Base-by-base conservation (phyloP, 2,113 vertebrate species). In the Pollachius pollachius region DNA sequence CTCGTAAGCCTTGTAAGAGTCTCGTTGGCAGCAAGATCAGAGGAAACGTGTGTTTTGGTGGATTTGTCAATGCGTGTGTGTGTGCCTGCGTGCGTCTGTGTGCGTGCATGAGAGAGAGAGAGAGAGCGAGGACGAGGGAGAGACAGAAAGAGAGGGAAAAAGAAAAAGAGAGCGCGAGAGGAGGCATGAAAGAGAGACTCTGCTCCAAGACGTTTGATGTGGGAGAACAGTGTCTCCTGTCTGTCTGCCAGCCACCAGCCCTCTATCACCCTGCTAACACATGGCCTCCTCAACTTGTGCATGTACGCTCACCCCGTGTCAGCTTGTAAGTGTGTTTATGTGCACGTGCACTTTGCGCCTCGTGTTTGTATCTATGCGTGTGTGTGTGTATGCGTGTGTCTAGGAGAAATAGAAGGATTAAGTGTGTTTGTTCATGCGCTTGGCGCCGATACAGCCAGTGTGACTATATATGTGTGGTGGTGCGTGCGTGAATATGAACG, bases 251-350 rank as follows among this genome's bases (percentile, higher is more conserved):
- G 88, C 86, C 84, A 84, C 80, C 85, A 88, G 67, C 83, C 84
- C 81, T 89, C 87, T 89, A 90, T 90, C 88, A 85, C 85, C 85
- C 78, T 85, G 85, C 80, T 82, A 90, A 87, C 88, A 90, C 89
- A 90, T 90, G 89, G 85, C 87, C 85, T 89, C 76, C n/a, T 54
- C 19, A 15, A 41, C 27, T 18, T 23, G 21, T 54, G 48, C 34
- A 12, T 30, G 61, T 62, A 15, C n/a, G 34, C 1, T 17, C 52
- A 56, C 57, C 37, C 52, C 52, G 54, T 60, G 59, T 70, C 30
- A 30, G 30, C 30, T 30, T 30, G 30, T 30, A 30, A 30, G 48
- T 70, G 68, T 64, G 27, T 17, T 17, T 72, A 57, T 74, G 71
- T 80, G 71, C 77, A 74, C 75, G 79, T 84, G 77, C 80, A 77